Base-by-base conservation (phyloP, 2,797 vertebrate species). In the Molossus alvarezi region DNA sequence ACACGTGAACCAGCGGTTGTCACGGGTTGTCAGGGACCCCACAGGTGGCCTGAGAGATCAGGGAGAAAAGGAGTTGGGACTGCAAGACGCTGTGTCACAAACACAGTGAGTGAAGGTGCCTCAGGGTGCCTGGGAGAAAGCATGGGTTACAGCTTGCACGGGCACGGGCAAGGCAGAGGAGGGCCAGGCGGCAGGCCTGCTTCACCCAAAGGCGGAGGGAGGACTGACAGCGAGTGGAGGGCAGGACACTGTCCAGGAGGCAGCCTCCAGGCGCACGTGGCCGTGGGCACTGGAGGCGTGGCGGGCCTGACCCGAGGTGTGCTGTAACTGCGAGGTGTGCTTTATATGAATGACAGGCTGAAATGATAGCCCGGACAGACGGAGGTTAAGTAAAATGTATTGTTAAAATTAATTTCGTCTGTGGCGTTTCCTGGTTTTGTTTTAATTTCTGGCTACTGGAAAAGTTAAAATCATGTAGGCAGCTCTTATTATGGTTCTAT, bases 131-230 rank as follows among this genome's bases (percentile, higher is more conserved):
- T 77, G 55, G 67, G 33, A 89, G 85, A 37, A 53, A 20, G 21
- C 25, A 5, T 6, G 45, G 60, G 41, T 20, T 29, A 29, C 9
- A 53, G 57, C 72, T 29, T 25, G 27, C 33, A 33, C 0, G 57
- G 57, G 12, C 17, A 48, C 0, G 62, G 57, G 12, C 17, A 48
- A 1, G 5, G 53, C 45, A 48, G 2, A 27, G 60, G 17, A 41
- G 17, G 37, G 45, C 41, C 55, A 60, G 58, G 65, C 12, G 2
- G 14, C 72, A 37, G 45, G 75, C 17, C 3, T 21, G 48, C 20
- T 37, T 92, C 33, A 33, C 9, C 71, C 89, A 87, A 65, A 90
- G 82, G 77, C 82, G 51, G 89, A 65, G 37, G 27, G 20, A 57
- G 73, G 60, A 14, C 18, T 7, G 6, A 20, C 55, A 17, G 33